Evolutionary conservation across 2,797 vertebrate genomes (phyloP), one percentile per base, ranked within the genome.

Genomic region (Bucorvus abyssinicus): DNA sequence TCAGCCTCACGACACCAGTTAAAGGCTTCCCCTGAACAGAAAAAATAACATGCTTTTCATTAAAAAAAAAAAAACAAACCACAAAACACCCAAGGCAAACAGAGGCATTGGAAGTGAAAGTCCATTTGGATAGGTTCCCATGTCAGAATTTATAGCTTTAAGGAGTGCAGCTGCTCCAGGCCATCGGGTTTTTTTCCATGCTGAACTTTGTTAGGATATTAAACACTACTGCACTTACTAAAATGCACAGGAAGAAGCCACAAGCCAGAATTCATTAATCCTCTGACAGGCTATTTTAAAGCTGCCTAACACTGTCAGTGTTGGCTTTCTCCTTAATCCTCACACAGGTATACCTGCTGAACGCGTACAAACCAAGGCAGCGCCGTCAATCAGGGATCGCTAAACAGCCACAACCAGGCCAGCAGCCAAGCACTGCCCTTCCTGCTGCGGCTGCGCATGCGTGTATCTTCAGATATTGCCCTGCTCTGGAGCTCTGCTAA

Each of bases 301-400:
- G 81, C 77, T 87, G 87, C n/a, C 1, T 49, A 91, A 74, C 57
- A 23, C 61, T 74, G 68, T 47, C 90, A 69, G 81, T 4, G 3
- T 27, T 87, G 88, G 78, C 86, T 95, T 87, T 90, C 94, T 71
- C 70, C 79, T 86, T 90, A 94, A 94, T 90, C 90, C 92, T 70
- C 61, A n/a, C 69, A 7, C 3, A 55, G 24, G 29, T 44, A 24
- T 49, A 94, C 91, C 80, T 92, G 82, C 65, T 34, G 74, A 56
- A 27, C 4, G 2, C 47, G 82, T 50, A 53, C 2, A 0, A 42
- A 70, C 22, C 0, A 3, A 45, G 82, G 61, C 60, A 22, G 70
- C 0, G 3, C 3, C 0, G 74, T 71, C 94, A 69, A 15, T 79
- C 88, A 80, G 77, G 4, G 74, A 94, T 44, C 12, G 14, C 49